Conservation (phyloP, 2,113 vertebrate species). For the Pterocles orientalis region DNA sequence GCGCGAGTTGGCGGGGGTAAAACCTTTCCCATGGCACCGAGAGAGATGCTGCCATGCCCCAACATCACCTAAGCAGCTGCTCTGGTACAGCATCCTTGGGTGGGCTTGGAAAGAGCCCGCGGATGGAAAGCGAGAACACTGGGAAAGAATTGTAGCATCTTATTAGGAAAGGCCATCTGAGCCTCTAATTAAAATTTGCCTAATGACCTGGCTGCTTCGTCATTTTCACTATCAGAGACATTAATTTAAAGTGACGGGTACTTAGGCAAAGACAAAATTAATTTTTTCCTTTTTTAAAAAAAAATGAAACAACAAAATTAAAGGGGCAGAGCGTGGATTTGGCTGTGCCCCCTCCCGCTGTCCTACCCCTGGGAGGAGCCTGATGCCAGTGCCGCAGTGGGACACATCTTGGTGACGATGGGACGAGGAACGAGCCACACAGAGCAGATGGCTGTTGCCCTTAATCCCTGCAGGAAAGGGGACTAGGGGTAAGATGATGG, state of each 20-base stretch:
- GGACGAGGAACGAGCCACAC: background rate
- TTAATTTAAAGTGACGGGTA: slow-evolving; percentile 79
- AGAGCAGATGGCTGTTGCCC: background rate
- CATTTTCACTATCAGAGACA: slow-evolving; percentile 69
- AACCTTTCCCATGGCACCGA: background rate
- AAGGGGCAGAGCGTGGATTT: background rate
- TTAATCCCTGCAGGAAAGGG: background rate
- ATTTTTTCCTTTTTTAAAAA: slow-evolving; percentile 65
- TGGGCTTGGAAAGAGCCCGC: background rate
- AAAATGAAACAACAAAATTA: background rate
- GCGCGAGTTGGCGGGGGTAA: too few species aligned
- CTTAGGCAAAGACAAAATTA: slow-evolving; percentile 76
- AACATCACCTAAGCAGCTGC: background rate
- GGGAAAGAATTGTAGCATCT: slow-evolving; percentile 68
- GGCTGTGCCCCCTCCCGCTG: fast-evolving
- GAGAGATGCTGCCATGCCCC: background rate
- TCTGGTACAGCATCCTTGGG: background rate
- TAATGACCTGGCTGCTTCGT: slow-evolving; percentile 80
- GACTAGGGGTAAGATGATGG: background rate
- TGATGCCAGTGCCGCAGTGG: fast-evolving
- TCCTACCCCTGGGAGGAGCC: background rate
- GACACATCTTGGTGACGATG: background rate
- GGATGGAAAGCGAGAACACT: slow-evolving; percentile 1
- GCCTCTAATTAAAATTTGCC: slow-evolving; percentile 83
- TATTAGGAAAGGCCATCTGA: slow-evolving; percentile 80